These are phyloP conservation scores for Sphenopsis melanotis DNA, from an alignment of 2,797 vertebrate species.

Conservation along the genomic window DNA sequence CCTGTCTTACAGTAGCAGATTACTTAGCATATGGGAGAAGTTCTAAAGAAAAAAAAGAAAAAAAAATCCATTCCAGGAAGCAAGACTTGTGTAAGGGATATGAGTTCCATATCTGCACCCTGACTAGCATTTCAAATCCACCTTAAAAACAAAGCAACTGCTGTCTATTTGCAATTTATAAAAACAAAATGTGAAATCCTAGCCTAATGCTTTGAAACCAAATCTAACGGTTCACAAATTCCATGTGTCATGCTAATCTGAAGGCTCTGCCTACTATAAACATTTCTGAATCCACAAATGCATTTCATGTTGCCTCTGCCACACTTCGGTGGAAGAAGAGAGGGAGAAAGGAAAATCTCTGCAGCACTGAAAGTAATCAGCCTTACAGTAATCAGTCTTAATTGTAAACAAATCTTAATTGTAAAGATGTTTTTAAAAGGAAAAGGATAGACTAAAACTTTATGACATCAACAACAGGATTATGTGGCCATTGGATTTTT, in stretches of 20 bases:
- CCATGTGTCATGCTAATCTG: slow-evolving; percentile 57
- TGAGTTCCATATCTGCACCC: slow-evolving; percentile 24
- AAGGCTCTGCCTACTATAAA: slow-evolving; percentile 51
- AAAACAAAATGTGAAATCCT: slow-evolving; percentile 61
- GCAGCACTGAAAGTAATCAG: slow-evolving; percentile 43
- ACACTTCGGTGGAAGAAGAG: slow-evolving; percentile 33
- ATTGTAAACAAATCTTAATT: slow-evolving; percentile 24
- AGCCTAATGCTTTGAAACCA: slow-evolving; percentile 56
- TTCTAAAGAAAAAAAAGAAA: background rate
- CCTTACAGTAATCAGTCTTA: slow-evolving; percentile 28
- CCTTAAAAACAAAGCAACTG: slow-evolving; percentile 43
- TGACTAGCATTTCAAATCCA: slow-evolving; percentile 24
- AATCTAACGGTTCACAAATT: slow-evolving; percentile 58
- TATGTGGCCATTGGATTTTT: background rate
- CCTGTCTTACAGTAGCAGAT: slow-evolving; percentile 32
- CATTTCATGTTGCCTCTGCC: slow-evolving; percentile 36
- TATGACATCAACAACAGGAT: background rate
- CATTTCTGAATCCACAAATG: slow-evolving; percentile 56
- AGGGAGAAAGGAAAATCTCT: background rate
- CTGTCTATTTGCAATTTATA: slow-evolving; percentile 51
- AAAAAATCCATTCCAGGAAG: background rate
- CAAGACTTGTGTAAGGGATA: background rate
- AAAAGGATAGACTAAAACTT: background rate
- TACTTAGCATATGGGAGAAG: slow-evolving; percentile 32
- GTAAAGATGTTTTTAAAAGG: slow-evolving; percentile 28